Evolutionary conservation across 1,140 invertebrate genomes (phyloP), one percentile per base, ranked within the genome.

Genomic region (Heliothis virescens): DNA sequence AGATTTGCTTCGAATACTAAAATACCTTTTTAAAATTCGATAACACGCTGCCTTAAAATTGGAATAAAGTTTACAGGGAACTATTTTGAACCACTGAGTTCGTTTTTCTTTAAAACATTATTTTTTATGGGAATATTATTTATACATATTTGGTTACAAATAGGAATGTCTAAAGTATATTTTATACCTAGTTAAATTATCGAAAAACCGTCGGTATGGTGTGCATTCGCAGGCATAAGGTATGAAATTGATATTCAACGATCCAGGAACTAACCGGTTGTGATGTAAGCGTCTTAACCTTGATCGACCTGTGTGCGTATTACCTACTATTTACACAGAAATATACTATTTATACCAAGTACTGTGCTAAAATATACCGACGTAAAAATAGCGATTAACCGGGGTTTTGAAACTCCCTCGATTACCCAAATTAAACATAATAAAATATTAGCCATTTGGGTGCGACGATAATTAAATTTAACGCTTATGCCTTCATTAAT

Each of bases 401-500:
- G 57, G 67, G 79, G 82, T 83, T 83, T 80, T 86, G 69, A 79
- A 76, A 81, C 71, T 82, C 82, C 72, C 87, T 89, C 87, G 89
- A 92, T 92, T 90, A 89, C 59, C 75, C 65, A 86, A 91, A 92
- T 89, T 88, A 82, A 87, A 87, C 77, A 82, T 83, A 75, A 77
- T 79, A 86, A 59, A 87, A 84, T 85, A 81, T 83, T 86, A 85
- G 69, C 80, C 79, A 77, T 83, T 86, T 84, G 50, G 76, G 77
- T 82, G 81, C 71, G 82, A 84, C 63, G 41, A 57, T 63, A 81
- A 80, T 80, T 80, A 65, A 78, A 78, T 69, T 67, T 69, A 55
- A 34, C 16, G 48, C 59, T 63, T 76, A 76, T 76, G 48, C 21
- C 18, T 76, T 63, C 59, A 76, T 52, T 63, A n/a, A 52, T 76